Evolutionary conservation across 1,140 invertebrate genomes (phyloP).

Genomic region (Magallana gigas): DNA sequence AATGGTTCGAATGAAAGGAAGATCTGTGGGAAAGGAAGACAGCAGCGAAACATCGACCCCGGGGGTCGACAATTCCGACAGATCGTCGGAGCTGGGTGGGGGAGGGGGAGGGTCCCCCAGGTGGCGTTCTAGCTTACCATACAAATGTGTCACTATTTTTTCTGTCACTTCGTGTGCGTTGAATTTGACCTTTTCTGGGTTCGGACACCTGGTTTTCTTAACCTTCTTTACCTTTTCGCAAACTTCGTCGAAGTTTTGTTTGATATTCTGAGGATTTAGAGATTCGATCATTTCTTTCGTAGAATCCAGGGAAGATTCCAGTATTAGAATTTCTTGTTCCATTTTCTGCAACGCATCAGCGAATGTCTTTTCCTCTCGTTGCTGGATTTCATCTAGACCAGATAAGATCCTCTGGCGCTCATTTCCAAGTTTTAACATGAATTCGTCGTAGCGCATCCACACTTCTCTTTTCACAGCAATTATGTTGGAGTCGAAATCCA

Average conservation of each 20-base stretch:
- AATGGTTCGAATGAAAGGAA: conserved; percentile 37
- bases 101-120: background rate
- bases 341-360: background rate
- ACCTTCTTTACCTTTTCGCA: background rate
- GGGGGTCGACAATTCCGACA: conserved; percentile 2
- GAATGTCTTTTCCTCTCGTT: conserved; percentile 26
- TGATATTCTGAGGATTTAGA: background rate
- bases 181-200: conserved; percentile 20
- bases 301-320: conserved; percentile 7
- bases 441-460: conserved; percentile 40
- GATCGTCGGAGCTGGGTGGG: background rate
- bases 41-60: conserved; percentile 11
- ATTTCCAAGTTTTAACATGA: conserved; percentile 37
- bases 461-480: conserved; percentile 37
- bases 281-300: background rate
- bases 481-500: conserved; percentile 27
- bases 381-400: conserved; percentile 19
- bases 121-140: conserved; percentile 25
- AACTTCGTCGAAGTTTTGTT: background rate
- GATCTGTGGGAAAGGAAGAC: conserved; percentile 22
- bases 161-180: conserved; percentile 17
- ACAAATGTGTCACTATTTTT: conserved; percentile 1
- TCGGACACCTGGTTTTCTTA: background rate
- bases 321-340: background rate
- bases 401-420: conserved; percentile 13